phyloP scores from a whole-genome alignment of 1,140 invertebrate genomes.

The Drosophila parabipectinata region DNA sequence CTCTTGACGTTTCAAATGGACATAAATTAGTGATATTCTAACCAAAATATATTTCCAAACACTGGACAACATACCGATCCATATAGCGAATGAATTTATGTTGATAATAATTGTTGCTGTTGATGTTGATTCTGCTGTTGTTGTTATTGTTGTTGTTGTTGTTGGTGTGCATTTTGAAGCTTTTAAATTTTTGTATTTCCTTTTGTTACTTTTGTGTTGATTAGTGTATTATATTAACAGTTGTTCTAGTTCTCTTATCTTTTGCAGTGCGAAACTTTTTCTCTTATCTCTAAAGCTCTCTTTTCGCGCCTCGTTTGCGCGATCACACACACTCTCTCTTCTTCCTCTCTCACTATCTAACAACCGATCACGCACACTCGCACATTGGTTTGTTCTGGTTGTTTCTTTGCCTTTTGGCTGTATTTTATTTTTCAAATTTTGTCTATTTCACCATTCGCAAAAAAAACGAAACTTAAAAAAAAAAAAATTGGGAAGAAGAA shows the following conservation, averaged over 20 bases:
- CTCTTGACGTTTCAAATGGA: no score
- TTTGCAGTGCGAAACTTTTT: slow-evolving; percentile 18
- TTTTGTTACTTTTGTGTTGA: slow-evolving; percentile 10
- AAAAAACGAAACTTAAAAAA: slow-evolving; percentile 19
- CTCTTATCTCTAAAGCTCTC: slow-evolving; percentile 25
- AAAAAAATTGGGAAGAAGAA: slow-evolving; percentile 1
- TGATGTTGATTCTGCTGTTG: slow-evolving; percentile 32
- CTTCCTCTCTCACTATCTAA: neutral
- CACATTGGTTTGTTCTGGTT: slow-evolving; percentile 23
- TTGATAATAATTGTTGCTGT: slow-evolving; percentile 48
- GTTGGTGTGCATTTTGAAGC: slow-evolving; percentile 45
- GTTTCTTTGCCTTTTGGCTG: slow-evolving; percentile 19
- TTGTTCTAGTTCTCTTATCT: neutral
- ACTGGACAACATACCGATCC: slow-evolving; percentile 42
- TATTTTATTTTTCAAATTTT: slow-evolving; percentile 12
- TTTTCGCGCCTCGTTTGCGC: no score
- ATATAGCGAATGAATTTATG: slow-evolving; percentile 50
- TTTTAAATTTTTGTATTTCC: slow-evolving; percentile 6
- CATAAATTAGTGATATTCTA: no score
- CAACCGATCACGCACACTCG: slow-evolving; percentile 32
- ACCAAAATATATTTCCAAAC: no score
- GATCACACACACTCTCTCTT: neutral
- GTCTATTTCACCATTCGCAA: slow-evolving; percentile 48
- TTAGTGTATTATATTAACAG: slow-evolving; percentile 3
- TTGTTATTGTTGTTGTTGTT: slow-evolving; percentile 41